phyloP scores from a whole-genome alignment of 2,888 invertebrate genomes.

The Drosophila dives region DNA sequence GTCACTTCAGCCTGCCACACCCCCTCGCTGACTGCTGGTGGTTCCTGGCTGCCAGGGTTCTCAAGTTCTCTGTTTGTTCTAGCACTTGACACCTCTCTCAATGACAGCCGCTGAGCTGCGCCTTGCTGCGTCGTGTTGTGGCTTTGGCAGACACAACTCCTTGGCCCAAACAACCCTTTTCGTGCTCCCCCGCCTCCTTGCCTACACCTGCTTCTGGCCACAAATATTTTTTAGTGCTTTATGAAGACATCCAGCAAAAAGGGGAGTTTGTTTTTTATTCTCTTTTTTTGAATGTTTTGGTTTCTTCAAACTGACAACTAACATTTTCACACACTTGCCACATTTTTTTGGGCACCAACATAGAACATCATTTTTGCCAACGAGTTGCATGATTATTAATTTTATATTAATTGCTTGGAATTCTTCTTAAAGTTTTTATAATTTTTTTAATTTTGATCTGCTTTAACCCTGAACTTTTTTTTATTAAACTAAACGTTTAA shows the following conservation, averaged over 20 bases:
- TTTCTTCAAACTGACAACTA: slow-evolving; percentile 37
- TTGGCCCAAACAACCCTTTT: neutral
- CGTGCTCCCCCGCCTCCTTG: too few species aligned
- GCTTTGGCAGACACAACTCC: slow-evolving; percentile 17
- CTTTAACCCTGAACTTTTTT: too few species aligned
- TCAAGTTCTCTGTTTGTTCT: slow-evolving; percentile 62
- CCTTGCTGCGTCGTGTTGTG: slow-evolving; percentile 8
- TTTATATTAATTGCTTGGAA: neutral
- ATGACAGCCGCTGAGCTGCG: slow-evolving; percentile 75
- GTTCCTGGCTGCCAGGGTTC: slow-evolving; percentile 20
- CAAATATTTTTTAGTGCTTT: slow-evolving; percentile 26
- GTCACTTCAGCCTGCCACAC: neutral
- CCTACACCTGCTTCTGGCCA: slow-evolving; percentile 24
- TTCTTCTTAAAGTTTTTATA: neutral
- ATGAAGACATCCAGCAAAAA: slow-evolving; percentile 33
- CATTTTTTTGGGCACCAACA: neutral
- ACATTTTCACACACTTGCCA: slow-evolving; percentile 30
- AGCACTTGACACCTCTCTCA: slow-evolving; percentile 78
- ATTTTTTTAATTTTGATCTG: too few species aligned
- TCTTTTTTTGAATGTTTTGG: neutral
- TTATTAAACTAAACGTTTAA: too few species aligned
- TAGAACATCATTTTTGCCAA: neutral
- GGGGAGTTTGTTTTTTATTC: slow-evolving; percentile 17
- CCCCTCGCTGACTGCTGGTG: neutral
- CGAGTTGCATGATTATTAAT: neutral